A percentile compares a stretch with the other conserved stretches of the same genome.
Evolutionary conservation across 1,140 invertebrate genomes (phyloP).

Genomic region (Physella acuta): DNA sequence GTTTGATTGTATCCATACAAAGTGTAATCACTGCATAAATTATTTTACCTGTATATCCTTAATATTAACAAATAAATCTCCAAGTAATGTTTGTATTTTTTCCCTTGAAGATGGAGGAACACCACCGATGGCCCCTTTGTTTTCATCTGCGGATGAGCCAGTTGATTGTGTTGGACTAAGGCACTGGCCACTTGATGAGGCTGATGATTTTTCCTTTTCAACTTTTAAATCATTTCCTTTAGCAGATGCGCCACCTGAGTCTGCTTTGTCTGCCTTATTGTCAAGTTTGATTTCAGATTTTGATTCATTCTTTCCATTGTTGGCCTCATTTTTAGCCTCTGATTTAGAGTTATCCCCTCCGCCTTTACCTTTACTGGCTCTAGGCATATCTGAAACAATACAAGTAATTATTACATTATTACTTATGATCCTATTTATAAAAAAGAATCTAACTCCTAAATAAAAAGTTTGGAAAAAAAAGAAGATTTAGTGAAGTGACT

Average conservation of each 20-base stretch:
- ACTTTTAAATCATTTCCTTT: slow-evolving; percentile 13
- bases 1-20: background rate
- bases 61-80: slow-evolving; percentile 13
- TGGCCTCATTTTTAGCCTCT: slow-evolving; percentile 6
- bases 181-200: background rate
- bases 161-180: slow-evolving; percentile 10
- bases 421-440: no score
- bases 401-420: no score
- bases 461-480: no score
- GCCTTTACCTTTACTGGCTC: slow-evolving; percentile 19
- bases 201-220: background rate
- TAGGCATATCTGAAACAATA: slow-evolving; percentile 9
- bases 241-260: background rate
- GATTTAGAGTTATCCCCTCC: slow-evolving; percentile 11
- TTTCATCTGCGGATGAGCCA: slow-evolving; percentile 9
- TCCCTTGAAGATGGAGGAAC: slow-evolving; percentile 16
- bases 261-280: slow-evolving; percentile 12
- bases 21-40: no score
- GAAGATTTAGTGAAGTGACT: no score
- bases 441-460: no score
- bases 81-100: slow-evolving; percentile 16
- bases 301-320: background rate
- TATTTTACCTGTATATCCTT: slow-evolving; percentile 24
- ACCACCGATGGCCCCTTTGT: slow-evolving; percentile 12
- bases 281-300: slow-evolving; percentile 22